Percentiles rank a stretch among this genome's conserved stretches.
phyloP scores from a whole-genome alignment of 2,888 invertebrate genomes.

The Bombylius major region DNA sequence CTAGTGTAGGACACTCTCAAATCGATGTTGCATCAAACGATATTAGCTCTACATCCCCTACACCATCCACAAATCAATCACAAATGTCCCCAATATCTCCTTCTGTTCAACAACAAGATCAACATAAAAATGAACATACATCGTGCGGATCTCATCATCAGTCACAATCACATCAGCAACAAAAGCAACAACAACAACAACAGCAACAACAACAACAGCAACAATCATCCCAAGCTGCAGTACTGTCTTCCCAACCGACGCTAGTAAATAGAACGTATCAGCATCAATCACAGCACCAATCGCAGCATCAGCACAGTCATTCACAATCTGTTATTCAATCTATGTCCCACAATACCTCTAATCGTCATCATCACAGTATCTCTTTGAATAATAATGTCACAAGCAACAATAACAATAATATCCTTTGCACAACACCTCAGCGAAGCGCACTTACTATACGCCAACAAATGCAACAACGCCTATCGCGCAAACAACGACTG shows the following conservation, averaged over 20 bases:
- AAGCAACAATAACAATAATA: background rate
- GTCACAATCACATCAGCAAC: slow-evolving; percentile 7
- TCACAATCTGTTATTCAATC: background rate
- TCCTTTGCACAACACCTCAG: slow-evolving; percentile 9
- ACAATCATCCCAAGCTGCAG: background rate
- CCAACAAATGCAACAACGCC: slow-evolving; percentile 18
- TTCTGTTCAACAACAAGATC: slow-evolving; percentile 1
- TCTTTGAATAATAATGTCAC: background rate
- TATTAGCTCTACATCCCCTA: slow-evolving; percentile 14
- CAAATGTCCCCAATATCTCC: slow-evolving; percentile 20
- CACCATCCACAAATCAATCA: slow-evolving; percentile 21
- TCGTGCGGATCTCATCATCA: slow-evolving; percentile 2
- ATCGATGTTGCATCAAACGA: slow-evolving; percentile 11
- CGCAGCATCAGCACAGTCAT: slow-evolving; percentile 4
- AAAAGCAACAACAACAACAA: slow-evolving; percentile 14
- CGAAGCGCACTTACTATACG: slow-evolving; percentile 18
- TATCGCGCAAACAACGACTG: slow-evolving; percentile 30
- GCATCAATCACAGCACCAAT: slow-evolving; percentile 6
- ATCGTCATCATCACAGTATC: slow-evolving; percentile 1
- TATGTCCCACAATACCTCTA: background rate
- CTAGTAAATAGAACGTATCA: background rate
- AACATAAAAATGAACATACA: slow-evolving; percentile 7
- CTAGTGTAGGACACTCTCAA: background rate
- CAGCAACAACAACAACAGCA: slow-evolving; percentile 9
- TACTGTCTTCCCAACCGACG: slow-evolving; percentile 1